phyloP scores from a whole-genome alignment of 2,797 vertebrate species.

The Epinephelus awoara region DNA sequence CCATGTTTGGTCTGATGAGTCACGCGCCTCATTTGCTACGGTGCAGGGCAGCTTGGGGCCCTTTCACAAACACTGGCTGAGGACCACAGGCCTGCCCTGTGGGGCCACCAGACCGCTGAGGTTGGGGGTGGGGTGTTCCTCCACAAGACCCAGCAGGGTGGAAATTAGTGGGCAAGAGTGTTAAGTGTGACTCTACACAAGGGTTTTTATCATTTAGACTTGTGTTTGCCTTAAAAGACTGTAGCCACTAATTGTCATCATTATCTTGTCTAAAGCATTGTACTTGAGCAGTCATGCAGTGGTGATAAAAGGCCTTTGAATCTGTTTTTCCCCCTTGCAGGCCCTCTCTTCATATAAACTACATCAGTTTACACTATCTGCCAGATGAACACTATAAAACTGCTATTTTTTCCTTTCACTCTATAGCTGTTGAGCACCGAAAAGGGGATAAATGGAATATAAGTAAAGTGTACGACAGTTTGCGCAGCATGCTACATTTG shows the following conservation, averaged over 20 bases:
- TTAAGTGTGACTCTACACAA: slow-evolving; percentile 27
- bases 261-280: not conserved
- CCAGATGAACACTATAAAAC: not conserved
- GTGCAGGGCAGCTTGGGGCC: slow-evolving; percentile 70
- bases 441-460: not conserved
- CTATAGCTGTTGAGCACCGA: not conserved
- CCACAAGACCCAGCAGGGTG: slow-evolving; percentile 24
- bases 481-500: not conserved
- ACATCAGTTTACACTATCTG: not conserved
- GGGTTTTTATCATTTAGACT: slow-evolving; percentile 21
- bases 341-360: not conserved
- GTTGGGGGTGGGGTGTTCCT: slow-evolving; percentile 17
- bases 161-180: slow-evolving; percentile 29
- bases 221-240: slow-evolving; percentile 6
- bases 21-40: slow-evolving; percentile 84
- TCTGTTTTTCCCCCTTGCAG: not conserved
- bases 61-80: slow-evolving; percentile 71
- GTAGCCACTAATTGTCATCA: slow-evolving; percentile 1
- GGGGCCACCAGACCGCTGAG: slow-evolving; percentile 39
- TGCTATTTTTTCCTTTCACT: not conserved
- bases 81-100: slow-evolving; percentile 55
- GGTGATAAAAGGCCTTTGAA: slow-evolving; percentile 2
- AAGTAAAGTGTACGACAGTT: not conserved
- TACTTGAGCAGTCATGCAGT: slow-evolving; percentile 2
- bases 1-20: slow-evolving; percentile 85